phyloP scores from a whole-genome alignment of 1,140 invertebrate genomes.

The Philopotamus ludificatus region DNA sequence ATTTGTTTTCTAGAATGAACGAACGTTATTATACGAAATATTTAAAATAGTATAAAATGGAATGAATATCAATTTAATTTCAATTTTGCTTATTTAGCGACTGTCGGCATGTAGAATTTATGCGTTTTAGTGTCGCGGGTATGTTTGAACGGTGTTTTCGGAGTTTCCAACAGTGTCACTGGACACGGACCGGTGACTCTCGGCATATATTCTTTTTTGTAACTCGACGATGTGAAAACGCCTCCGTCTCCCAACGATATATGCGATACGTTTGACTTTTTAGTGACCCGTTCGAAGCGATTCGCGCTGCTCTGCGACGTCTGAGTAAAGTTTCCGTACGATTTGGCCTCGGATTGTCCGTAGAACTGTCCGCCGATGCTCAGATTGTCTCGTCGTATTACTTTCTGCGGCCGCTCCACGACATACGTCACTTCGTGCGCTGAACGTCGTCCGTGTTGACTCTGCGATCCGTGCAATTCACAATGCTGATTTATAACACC shows the following conservation, averaged over 20 bases:
- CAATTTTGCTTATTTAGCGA: conserved; percentile 40
- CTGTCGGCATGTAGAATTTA: conserved; percentile 74
- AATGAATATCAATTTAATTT: not conserved
- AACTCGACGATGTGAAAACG: conserved; percentile 60
- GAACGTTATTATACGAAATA: not conserved
- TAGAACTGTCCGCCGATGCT: conserved; percentile 69
- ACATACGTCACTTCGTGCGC: conserved; percentile 50
- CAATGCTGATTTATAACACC: conserved; percentile 52
- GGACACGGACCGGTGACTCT: conserved; percentile 73
- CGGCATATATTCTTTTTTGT: conserved; percentile 73
- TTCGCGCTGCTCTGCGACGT: conserved; percentile 53
- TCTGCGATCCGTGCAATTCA: conserved; percentile 48
- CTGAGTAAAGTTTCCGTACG: conserved; percentile 66
- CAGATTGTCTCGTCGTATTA: conserved; percentile 63
- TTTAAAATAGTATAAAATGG: not conserved
- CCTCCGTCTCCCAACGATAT: conserved; percentile 68
- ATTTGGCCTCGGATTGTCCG: conserved; percentile 63
- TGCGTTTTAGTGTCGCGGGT: conserved; percentile 78
- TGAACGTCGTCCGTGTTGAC: conserved; percentile 49
- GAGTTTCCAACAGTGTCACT: conserved; percentile 70
- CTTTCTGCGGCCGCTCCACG: conserved; percentile 57
- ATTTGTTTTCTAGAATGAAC: not conserved
- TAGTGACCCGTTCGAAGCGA: conserved; percentile 54
- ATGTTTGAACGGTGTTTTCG: conserved; percentile 74
- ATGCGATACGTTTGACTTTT: conserved; percentile 67